A percentile compares a stretch with the other conserved stretches of the same genome.
phyloP scores from a whole-genome alignment of 1,140 invertebrate genomes.

The Heliothis virescens region DNA sequence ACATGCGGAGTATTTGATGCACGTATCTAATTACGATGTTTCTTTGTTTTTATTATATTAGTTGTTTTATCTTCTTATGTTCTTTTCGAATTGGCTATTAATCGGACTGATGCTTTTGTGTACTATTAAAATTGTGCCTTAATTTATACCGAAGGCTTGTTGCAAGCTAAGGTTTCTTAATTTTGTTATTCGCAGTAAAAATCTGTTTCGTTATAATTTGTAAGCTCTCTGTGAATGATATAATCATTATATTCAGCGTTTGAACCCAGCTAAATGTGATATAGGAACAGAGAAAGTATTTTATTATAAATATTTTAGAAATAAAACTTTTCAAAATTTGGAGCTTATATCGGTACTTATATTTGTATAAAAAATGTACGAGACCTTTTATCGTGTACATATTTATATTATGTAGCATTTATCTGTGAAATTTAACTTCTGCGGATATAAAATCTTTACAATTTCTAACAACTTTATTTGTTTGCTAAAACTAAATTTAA shows the following conservation, averaged over 20 bases:
- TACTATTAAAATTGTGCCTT: constrained; percentile 19
- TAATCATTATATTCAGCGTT: not conserved
- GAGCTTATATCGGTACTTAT: constrained; percentile 31
- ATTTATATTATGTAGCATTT: constrained; percentile 4
- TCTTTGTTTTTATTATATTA: not conserved
- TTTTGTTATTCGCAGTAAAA: not conserved
- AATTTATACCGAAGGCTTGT: constrained; percentile 1
- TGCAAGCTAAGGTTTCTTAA: not conserved
- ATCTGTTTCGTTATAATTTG: not conserved
- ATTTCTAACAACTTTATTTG: too few species aligned
- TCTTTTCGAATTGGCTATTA: not conserved
- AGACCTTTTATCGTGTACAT: constrained; percentile 7
- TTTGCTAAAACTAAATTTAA: too few species aligned
- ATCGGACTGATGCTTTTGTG: constrained; percentile 17
- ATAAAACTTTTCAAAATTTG: not conserved
- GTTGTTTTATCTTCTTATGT: not conserved
- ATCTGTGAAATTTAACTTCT: not conserved
- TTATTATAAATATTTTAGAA: constrained; percentile 3
- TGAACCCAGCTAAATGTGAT: not conserved
- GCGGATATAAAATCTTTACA: too few species aligned
- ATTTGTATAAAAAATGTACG: constrained; percentile 30
- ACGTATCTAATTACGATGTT: not conserved
- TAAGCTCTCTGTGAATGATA: constrained; percentile 8
- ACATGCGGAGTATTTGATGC: too few species aligned
- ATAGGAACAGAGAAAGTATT: not conserved